Base-by-base conservation (phyloP, 2,888 invertebrate genomes). In the Serrognathus titanus region DNA sequence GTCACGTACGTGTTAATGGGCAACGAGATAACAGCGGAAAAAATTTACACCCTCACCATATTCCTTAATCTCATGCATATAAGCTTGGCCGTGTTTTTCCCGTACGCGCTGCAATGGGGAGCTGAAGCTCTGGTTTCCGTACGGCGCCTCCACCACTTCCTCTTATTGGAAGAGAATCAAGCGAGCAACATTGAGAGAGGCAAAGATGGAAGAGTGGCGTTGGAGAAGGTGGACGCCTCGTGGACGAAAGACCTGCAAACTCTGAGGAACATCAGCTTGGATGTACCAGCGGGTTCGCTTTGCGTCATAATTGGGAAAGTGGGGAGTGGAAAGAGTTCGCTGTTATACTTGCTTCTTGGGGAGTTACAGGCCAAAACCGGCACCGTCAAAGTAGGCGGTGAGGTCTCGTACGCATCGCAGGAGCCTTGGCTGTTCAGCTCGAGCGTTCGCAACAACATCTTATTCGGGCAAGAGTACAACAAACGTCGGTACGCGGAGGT, bases 291-390 rank as follows among this genome's bases (percentile, higher is more conserved):
- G 79, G 82, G 83, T 72, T 74, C 20, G 74, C 76, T 63, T 71
- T 85, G 89, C 64, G 92, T 90, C 2, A 82, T 95, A 11, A 89
- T 95, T 59, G 95, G 95, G n/a, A 86, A 92, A 0, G 94, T 94
- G n/a, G 95, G 94, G 4, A 83, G 90, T 36, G 95, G 95, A 69
- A 95, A 88, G 74, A 79, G 75, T 62, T 80, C 81, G 0, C 59
- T 83, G 16, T 67, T 83, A 1, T 80, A 83, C 61, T 70, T 83
- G 39, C 73, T 88, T 13, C 77, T 89, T 16, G 81, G 82, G 2
- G 88, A 89, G 71, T 69, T 88, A 1, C 79, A 80, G 9, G 58
- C 69, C 11, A 62, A 36, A 66, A 79, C 67, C 2, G 87, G 88
- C 0, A 75, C 68, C 3, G 66, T 85, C 16, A 56, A 72, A 31